These are phyloP conservation scores for Dasyprocta punctata DNA, from an alignment of 2,113 vertebrate genomes.

Conservation along the genomic window DNA sequence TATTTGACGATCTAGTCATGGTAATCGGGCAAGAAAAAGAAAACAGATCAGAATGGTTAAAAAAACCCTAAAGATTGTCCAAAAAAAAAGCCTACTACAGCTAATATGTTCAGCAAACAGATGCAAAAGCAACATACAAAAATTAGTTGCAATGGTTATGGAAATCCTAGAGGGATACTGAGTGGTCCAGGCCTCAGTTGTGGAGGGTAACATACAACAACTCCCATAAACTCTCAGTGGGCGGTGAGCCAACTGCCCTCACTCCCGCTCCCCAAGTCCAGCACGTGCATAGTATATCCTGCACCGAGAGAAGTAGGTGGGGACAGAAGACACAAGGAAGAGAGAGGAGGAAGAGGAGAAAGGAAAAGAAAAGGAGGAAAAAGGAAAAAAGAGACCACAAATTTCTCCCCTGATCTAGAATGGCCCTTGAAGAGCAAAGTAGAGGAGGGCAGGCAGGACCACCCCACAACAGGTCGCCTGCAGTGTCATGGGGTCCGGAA, in stretches of 20 bases:
- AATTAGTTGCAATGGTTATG: not conserved
- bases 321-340: not conserved
- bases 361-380: not conserved
- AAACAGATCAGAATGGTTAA: not conserved
- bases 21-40: not conserved
- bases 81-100: not conserved
- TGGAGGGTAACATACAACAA: constrained; percentile 56
- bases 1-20: not conserved
- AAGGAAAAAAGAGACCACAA: constrained; percentile 1
- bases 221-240: constrained; percentile 52
- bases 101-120: not conserved
- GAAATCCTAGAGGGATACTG: not conserved
- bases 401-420: constrained; percentile 68
- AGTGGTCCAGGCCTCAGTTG: not conserved
- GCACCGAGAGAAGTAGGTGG: not conserved
- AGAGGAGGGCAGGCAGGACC: constrained; percentile 58
- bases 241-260: no score
- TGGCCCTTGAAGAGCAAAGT: constrained; percentile 54
- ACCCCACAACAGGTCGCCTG: constrained; percentile 30
- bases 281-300: not conserved
- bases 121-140: no score
- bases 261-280: fast-evolving
- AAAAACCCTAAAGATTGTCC: not conserved
- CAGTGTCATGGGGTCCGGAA: constrained; percentile 84
- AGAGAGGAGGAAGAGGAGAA: not conserved